Conservation (phyloP, 2,113 vertebrate genomes). For the Silurus asotus region DNA sequence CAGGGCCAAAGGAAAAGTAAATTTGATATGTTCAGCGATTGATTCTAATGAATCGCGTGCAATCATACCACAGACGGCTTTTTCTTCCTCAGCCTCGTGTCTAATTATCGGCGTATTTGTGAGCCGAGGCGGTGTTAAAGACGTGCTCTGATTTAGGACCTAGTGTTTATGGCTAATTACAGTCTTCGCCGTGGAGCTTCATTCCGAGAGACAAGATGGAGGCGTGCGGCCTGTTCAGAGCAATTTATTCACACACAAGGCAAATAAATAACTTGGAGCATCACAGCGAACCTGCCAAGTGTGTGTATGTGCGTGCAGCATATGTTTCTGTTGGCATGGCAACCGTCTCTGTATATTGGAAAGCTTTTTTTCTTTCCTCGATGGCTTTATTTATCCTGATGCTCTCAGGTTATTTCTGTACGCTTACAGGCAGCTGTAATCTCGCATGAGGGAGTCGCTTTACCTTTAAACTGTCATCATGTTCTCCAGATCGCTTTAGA, state of each 20-base stretch:
- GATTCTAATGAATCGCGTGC: neutral
- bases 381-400: neutral
- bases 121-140: neutral
- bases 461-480: neutral
- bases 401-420: neutral
- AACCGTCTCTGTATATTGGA: conserved; percentile 28
- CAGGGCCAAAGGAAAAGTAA: neutral
- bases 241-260: conserved; percentile 22
- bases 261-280: conserved; percentile 27
- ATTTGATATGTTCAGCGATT: neutral
- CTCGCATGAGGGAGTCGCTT: neutral
- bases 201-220: neutral
- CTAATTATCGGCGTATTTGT: neutral
- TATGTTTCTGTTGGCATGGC: conserved; percentile 41
- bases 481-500: neutral
- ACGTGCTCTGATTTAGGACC: conserved; percentile 2
- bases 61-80: neutral
- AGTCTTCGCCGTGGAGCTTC: conserved; percentile 3
- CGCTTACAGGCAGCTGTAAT: neutral
- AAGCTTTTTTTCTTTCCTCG: neutral
- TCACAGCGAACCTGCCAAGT: conserved; percentile 7
- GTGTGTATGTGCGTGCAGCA: neutral
- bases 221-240: conserved; percentile 18
- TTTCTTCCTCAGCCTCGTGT: neutral
- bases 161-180: conserved; percentile 26